phyloP scores from a whole-genome alignment of 2,113 vertebrate genomes.

The Motacilla tschutschensis region DNA sequence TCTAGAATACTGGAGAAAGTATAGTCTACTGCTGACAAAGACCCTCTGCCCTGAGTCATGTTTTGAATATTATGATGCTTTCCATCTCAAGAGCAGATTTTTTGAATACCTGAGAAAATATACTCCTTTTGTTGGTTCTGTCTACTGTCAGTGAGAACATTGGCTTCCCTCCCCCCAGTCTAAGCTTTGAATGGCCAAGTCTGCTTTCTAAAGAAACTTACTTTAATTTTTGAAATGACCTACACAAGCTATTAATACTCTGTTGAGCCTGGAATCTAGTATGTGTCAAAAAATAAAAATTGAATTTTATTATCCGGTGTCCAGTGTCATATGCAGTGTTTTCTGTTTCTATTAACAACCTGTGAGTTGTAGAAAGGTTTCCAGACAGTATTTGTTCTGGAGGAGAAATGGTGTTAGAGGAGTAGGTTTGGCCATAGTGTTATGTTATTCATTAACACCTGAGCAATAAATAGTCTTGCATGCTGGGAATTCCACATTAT shows the following conservation, averaged over 20 bases:
- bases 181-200: not conserved
- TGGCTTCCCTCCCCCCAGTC: fast-evolving
- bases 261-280: not conserved
- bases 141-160: not conserved
- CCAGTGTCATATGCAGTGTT: not conserved
- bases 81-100: not conserved
- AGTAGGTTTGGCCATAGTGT: not conserved
- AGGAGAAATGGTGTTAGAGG: not conserved
- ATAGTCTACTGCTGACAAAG: not conserved
- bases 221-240: not conserved
- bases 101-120: not conserved
- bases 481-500: not conserved
- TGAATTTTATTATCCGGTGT: not conserved
- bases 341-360: not conserved
- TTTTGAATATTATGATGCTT: not conserved
- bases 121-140: not conserved
- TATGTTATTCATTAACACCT: not conserved
- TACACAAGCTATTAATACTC: not conserved
- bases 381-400: not conserved
- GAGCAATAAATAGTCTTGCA: not conserved
- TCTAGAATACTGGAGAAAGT: not conserved
- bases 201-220: not conserved
- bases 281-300: not conserved
- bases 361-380: not conserved
- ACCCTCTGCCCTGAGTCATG: not conserved